Evolutionary conservation across 2,888 invertebrate genomes (phyloP), one percentile per base, ranked within the genome.

Genomic region (Junonia oenone): DNA sequence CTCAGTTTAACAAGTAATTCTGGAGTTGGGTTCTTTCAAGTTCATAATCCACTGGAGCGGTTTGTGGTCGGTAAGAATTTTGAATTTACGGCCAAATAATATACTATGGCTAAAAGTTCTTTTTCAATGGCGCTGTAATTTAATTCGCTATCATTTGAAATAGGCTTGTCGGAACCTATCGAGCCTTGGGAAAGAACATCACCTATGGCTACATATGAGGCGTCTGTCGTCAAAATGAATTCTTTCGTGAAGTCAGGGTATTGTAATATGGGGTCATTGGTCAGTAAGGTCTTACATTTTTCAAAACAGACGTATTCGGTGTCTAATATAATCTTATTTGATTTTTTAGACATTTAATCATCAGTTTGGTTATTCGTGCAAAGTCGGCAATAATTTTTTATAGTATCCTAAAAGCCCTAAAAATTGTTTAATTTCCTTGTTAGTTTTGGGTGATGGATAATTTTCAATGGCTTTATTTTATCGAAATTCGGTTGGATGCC

Each of bases 41-140:
- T 22, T 22, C 22, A 22, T 22, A 22, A 22, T 22, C 22, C 22
- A 22, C 5, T 22, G 22, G 22, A 22, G 22, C 2, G 22, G 22
- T 22, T 22, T 22, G 22, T 22, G 5, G 22, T 22, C 22, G 22
- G 22, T 22, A 22, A 22, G 22, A 22, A 22, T 22, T 22, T 22
- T 22, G 22, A 22, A 22, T 22, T 22, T 22, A 22, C 22, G 22
- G 22, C 22, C 11, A 29, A 9, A 29, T 6, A 29, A 22, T 69
- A 76, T 2, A 76, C 67, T 9, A 77, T 73, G 0, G 73, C 72
- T 6, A 72, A 55, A 1, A 76, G 55, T 61, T 80, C 78, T 45
- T 72, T 74, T 58, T 78, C 76, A 0, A 73, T 68, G 0, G 64
- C 62, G 0, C 62, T 62, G 27, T 65, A 67, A 9, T 62, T 59